phyloP scores from a whole-genome alignment of 2,888 invertebrate genomes.

The Meganola albula region DNA sequence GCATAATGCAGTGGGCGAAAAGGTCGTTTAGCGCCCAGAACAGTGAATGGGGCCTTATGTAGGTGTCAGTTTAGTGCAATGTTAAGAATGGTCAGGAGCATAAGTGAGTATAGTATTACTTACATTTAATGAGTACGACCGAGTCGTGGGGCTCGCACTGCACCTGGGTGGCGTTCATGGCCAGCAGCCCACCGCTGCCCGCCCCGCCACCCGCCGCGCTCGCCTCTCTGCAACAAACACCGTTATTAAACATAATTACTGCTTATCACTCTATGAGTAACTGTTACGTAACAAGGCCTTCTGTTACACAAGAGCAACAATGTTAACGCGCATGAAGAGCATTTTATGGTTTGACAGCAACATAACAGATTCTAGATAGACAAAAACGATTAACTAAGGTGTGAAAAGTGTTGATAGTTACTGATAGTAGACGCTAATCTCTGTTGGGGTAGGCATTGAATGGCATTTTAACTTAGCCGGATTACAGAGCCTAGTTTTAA shows the following conservation, averaged over 20 bases:
- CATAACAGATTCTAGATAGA: background rate
- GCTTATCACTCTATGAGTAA: constrained; percentile 23
- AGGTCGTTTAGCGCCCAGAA: no score
- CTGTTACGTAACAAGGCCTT: constrained; percentile 23
- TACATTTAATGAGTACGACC: constrained; percentile 85
- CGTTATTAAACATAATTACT: constrained; percentile 16
- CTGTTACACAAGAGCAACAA: constrained; percentile 15
- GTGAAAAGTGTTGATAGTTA: no score
- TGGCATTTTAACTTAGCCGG: no score
- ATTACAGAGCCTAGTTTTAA: no score
- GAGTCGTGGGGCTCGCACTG: constrained; percentile 83
- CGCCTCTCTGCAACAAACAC: constrained; percentile 59
- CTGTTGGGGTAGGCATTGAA: no score
- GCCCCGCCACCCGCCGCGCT: constrained; percentile 72
- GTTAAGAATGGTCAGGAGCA: constrained; percentile 3
- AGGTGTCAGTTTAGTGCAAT: no score
- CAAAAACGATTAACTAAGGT: background rate
- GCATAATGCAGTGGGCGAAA: no score
- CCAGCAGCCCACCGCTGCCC: constrained; percentile 72
- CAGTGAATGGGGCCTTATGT: no score
- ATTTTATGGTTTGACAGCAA: no score
- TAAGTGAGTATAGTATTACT: constrained; percentile 54
- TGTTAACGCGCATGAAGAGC: no score
- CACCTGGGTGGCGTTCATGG: constrained; percentile 80
- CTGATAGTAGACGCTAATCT: no score